Evolutionary conservation across 2,113 vertebrate genomes (phyloP).

Genomic region (Thalassarche chlororhynchos): DNA sequence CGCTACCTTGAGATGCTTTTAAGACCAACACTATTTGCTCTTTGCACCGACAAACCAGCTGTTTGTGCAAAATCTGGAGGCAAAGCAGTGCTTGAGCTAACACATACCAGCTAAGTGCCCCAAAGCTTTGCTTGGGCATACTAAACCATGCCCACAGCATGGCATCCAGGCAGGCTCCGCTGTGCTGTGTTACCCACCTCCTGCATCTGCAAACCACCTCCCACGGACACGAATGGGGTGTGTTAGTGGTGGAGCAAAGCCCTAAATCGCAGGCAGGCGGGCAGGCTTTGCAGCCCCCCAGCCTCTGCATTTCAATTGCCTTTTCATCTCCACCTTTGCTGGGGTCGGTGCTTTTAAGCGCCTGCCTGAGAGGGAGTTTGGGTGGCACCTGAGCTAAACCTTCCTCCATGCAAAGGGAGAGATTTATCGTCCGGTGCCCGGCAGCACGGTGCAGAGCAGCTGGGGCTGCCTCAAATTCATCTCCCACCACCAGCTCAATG

Average conservation of each 20-base stretch:
- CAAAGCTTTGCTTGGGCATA: not conserved
- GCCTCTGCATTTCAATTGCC: not conserved
- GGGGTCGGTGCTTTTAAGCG: not conserved
- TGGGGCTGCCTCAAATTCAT: not conserved
- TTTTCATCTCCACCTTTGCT: not conserved
- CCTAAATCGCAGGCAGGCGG: not conserved
- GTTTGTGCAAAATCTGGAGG: not conserved
- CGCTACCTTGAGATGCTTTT: not conserved
- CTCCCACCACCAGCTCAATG: not conserved
- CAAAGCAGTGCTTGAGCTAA: not conserved
- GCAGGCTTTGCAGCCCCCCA: not conserved
- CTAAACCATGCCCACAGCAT: not conserved
- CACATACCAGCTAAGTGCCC: not conserved
- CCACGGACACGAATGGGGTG: fast-evolving
- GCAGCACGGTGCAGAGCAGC: not conserved
- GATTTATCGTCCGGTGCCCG: not conserved
- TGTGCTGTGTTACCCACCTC: not conserved
- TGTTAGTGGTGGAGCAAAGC: not conserved
- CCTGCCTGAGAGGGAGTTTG: not conserved
- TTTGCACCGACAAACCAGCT: not conserved
- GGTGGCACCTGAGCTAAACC: not conserved
- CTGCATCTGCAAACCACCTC: not conserved
- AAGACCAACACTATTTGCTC: not conserved
- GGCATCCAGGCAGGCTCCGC: not conserved
- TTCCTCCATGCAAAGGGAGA: not conserved